Evolutionary conservation across 2,888 invertebrate genomes (phyloP).

Genomic region (Agonum fuliginosum): DNA sequence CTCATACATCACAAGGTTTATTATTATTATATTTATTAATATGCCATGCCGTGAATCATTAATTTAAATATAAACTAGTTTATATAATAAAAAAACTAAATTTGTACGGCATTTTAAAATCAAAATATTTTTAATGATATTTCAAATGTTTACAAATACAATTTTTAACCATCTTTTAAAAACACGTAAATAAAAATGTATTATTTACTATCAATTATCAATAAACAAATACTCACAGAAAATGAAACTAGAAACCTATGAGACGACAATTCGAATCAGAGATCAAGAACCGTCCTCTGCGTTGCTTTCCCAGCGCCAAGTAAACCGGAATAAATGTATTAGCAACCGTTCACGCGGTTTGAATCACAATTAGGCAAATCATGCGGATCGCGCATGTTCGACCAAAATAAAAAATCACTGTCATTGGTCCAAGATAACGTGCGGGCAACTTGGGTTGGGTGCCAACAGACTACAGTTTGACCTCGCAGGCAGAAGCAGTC

Average conservation of each 20-base stretch:
- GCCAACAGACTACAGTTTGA: slow-evolving; percentile 24
- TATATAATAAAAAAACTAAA: no score
- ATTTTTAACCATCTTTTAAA: no score
- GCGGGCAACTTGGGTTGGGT: background rate
- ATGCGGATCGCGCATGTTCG: slow-evolving; percentile 48
- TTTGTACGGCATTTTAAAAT: no score
- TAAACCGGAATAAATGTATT: slow-evolving; percentile 15
- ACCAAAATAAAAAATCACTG: slow-evolving; percentile 44
- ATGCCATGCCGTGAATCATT: no score
- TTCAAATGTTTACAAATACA: no score
- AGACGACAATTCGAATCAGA: background rate
- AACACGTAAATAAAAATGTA: no score
- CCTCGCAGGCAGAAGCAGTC: slow-evolving; percentile 13
- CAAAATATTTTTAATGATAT: no score
- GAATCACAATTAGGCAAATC: slow-evolving; percentile 55
- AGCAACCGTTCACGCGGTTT: slow-evolving; percentile 12
- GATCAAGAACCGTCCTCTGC: slow-evolving; percentile 1
- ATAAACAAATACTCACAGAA: background rate
- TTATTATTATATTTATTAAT: no score
- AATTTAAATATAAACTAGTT: no score
- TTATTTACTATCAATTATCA: no score
- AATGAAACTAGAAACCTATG: background rate
- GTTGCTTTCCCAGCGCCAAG: slow-evolving; percentile 17
- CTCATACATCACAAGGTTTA: no score
- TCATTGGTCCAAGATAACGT: slow-evolving; percentile 47